Conservation (phyloP, 1,140 invertebrate genomes). For the Sipha flava region DNA sequence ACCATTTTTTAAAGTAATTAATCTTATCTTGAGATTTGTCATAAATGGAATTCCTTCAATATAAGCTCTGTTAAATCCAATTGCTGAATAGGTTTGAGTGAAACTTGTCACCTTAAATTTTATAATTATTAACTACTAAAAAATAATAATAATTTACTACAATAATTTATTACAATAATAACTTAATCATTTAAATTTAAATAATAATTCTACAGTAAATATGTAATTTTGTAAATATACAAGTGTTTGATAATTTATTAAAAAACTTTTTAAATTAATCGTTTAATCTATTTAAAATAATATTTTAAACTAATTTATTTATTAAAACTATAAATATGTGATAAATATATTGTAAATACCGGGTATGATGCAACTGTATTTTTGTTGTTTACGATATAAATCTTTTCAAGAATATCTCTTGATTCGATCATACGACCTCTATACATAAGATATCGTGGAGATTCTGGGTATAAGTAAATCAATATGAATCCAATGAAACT, state of each 20-base stretch:
- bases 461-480: neutral
- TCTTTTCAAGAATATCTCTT: neutral
- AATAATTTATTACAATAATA: too few relatives aligned
- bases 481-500: neutral
- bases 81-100: neutral
- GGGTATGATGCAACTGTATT: neutral
- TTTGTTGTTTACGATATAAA: neutral
- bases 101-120: neutral
- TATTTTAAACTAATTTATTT: too few relatives aligned
- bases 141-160: too few relatives aligned
- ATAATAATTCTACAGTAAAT: too few relatives aligned
- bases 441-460: neutral
- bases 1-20: neutral
- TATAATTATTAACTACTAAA: too few relatives aligned
- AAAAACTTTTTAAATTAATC: too few relatives aligned
- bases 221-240: too few relatives aligned
- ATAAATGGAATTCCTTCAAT: neutral
- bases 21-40: neutral
- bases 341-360: neutral
- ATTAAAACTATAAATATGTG: too few relatives aligned
- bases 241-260: too few relatives aligned
- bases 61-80: neutral
- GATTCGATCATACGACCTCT: neutral
- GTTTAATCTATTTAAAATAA: too few relatives aligned
- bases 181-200: too few relatives aligned